Evolutionary conservation across 2,797 vertebrate genomes (phyloP), one percentile per base, ranked within the genome.

Genomic region (Lepus oiostolus): DNA sequence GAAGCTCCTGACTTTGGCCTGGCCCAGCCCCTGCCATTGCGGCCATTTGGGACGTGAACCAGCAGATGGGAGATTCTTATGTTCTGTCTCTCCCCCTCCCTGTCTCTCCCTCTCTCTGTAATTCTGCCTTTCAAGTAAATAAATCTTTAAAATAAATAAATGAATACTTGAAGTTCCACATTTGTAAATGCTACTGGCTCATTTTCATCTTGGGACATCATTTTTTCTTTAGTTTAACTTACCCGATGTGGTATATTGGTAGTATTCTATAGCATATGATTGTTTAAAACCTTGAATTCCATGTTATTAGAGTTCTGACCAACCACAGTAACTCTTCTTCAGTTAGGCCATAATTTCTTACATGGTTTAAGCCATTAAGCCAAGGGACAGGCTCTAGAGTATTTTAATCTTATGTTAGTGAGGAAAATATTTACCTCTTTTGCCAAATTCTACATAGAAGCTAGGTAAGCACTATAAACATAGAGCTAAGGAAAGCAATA

Each of bases 351-450:
- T 16, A 52, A 52, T 2, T 95, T 71, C 17, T 88, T 84, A 47
- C 12, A 52, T 97, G 52, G 75, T 14, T 96, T 94, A 91, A 95
- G 67, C 42, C 58, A 68, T 35, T 58, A 97, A 42, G 84, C 2
- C 0, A 75, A 91, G 80, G 42, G 17, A 32, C 35, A 85, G 88
- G 19, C 28, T 26, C 42, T 88, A 62, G 42, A 90, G 35, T 84
- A 58, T 85, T 91, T 75, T 85, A 87, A 85, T 65, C 70, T 65
- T 4, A 2, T 5, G 30, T 95, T 92, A 35, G 12, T 96, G 93
- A 63, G 9, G 90, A 67, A 92, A 91, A 88, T 65, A 60, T 92
- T 80, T 65, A 79, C 12, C 21, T 85, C 38, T 88, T 75, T 92
- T 80, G 60, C 75, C 94, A 90, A 80, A 92, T 7, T 85, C 95